Evolutionary conservation across 2,113 vertebrate genomes (phyloP), one percentile per base, ranked within the genome.

Genomic region (Mohoua ochrocephala): DNA sequence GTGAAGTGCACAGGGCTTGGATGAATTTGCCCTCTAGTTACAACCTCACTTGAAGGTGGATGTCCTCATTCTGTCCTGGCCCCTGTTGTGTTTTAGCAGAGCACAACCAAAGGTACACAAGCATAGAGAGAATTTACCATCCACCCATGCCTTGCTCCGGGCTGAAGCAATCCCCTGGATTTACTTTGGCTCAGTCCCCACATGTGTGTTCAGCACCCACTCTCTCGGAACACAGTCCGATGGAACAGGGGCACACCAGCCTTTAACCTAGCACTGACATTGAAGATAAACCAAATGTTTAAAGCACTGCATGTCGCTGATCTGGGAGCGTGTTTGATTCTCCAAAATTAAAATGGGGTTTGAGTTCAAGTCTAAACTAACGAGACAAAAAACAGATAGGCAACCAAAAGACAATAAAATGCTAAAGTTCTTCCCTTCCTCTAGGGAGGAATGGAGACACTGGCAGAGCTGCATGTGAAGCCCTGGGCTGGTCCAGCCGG

Each of bases 251-350:
- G 10, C 49, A 33, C 30, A 11, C 4, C 15, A 81, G 74, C 74
- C 41, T 95, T 91, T 69, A 93, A 93, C 75, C 91, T 23, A 24
- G 42, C 44, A 7, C 33, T 54, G 65, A 45, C 11, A 52, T 0
- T 63, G 79, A 70, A 63, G 64, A 70, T 84, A 56, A 91, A 81
- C 37, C 15, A n/a, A 31, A 23, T n/a, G 92, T 84, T 93, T 93
- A 95, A 93, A 92, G 82, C 42, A 56, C 87, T 60, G 24, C 15
- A 41, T 86, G 88, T 89, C 93, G 81, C 68, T 95, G 92, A 63
- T 91, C 90, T 75, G 60, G 27, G 76, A 90, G 24, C 35, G 30
- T 6, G 71, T 68, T 56, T 84, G 31, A 56, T 33, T 68, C 76
- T 84, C 35, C 3, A 16, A 56, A 92, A 61, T 68, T 79, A 71